phyloP scores from a whole-genome alignment of 2,113 vertebrate genomes.

The Calidris pygmaea region DNA sequence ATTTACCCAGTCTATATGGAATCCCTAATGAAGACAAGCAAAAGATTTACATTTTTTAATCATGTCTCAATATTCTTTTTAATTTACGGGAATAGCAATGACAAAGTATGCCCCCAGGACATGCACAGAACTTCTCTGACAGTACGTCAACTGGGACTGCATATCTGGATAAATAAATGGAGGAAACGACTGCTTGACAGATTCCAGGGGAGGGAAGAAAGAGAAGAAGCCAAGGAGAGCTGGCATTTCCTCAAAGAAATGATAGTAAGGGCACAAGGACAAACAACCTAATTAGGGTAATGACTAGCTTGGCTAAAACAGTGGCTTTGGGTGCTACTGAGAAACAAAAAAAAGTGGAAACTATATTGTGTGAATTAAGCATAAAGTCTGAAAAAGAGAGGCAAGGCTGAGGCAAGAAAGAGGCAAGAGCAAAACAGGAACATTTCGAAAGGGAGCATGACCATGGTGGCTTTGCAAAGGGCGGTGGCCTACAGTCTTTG shows the following conservation, averaged over 20 bases:
- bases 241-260: not conserved
- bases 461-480: not conserved
- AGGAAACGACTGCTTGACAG: not conserved
- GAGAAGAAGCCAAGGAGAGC: not conserved
- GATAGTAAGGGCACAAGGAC: not conserved
- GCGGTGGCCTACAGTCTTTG: fast-evolving
- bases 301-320: not conserved
- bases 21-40: not conserved
- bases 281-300: not conserved
- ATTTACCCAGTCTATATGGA: not conserved
- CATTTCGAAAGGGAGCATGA: not conserved
- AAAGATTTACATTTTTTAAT: not conserved
- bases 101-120: not conserved
- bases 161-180: not conserved
- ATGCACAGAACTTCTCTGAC: not conserved
- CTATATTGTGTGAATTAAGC: not conserved
- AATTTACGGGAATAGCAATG: not conserved
- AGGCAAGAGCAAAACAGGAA: not conserved
- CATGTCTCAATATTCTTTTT: not conserved
- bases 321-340: fast-evolving
- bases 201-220: not conserved
- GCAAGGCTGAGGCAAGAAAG: not conserved
- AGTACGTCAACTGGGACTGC: not conserved
- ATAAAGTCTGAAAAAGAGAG: not conserved
- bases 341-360: not conserved